A percentile compares a stretch with the other conserved stretches of the same genome.
These are phyloP conservation scores for Neodon shergylaensis DNA, from an alignment of 2,113 vertebrate species.

Conservation along the genomic window DNA sequence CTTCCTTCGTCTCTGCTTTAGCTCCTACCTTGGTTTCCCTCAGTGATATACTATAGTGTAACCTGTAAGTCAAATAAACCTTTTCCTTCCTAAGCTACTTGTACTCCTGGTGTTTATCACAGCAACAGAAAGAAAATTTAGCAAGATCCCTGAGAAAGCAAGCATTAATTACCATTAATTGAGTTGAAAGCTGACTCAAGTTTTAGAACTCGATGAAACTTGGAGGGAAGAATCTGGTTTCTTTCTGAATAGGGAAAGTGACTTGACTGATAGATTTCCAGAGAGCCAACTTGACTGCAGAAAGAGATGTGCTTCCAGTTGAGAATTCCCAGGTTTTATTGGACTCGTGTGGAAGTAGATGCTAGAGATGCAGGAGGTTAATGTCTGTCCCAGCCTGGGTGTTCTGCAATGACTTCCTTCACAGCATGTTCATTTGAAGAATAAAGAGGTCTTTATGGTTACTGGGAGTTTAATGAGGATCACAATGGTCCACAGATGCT, in stretches of 20 bases:
- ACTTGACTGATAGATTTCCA: conserved; percentile 28
- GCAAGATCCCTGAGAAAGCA: not conserved
- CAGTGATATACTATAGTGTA: not conserved
- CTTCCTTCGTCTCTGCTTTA: not conserved
- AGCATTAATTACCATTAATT: not conserved
- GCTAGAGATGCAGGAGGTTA: conserved; percentile 71
- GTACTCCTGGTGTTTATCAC: not conserved
- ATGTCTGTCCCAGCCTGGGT: conserved; percentile 71
- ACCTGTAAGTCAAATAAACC: not conserved
- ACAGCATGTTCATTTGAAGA: conserved; percentile 72
- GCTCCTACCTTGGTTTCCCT: not conserved
- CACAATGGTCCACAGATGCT: conserved; percentile 62
- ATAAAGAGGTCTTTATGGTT: conserved; percentile 75
- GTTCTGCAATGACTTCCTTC: conserved; percentile 71
- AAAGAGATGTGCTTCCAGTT: conserved; percentile 28
- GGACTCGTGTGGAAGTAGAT: conserved; percentile 57
- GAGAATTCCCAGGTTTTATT: conserved; percentile 63
- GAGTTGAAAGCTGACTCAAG: not conserved
- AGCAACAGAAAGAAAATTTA: not conserved
- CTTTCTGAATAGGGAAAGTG: not conserved
- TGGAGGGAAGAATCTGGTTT: not conserved
- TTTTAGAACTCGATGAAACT: not conserved
- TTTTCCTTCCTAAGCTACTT: not conserved
- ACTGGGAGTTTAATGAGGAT: conserved; percentile 76
- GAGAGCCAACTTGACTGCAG: conserved; percentile 9